Evolutionary conservation across 1,140 invertebrate species (phyloP).

Genomic region (Bombyx mori): ASM3026992v2 NC_085118.1:7645501-7646000

Average conservation of each 20-base stretch:
- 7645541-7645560: constrained; percentile 76
- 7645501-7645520: constrained; percentile 94
- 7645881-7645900: constrained; percentile 79
- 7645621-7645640: constrained; percentile 81
- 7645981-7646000: constrained; percentile 74
- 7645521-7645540: constrained; percentile 79
- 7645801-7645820: constrained; percentile 73
- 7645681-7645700: constrained; percentile 35
- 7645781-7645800: constrained; percentile 94
- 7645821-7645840: constrained; percentile 88
- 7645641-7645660: constrained; percentile 78
- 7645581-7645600: constrained; percentile 83
- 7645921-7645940: constrained; percentile 81
- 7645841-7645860: constrained; percentile 93
- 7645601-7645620: constrained; percentile 88
- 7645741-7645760: background rate
- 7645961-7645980: constrained; percentile 95
- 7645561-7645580: constrained; percentile 92
- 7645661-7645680: constrained; percentile 48
- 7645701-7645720: too few species aligned
- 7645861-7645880: constrained; percentile 80
- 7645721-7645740: too few species aligned
- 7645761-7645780: constrained; percentile 88
- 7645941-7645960: constrained; percentile 80
- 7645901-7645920: constrained; percentile 74